These are phyloP conservation scores for Siderastrea radians DNA, from an alignment of 92 coral and sea anemone species.

Conservation along the genomic window DNA sequence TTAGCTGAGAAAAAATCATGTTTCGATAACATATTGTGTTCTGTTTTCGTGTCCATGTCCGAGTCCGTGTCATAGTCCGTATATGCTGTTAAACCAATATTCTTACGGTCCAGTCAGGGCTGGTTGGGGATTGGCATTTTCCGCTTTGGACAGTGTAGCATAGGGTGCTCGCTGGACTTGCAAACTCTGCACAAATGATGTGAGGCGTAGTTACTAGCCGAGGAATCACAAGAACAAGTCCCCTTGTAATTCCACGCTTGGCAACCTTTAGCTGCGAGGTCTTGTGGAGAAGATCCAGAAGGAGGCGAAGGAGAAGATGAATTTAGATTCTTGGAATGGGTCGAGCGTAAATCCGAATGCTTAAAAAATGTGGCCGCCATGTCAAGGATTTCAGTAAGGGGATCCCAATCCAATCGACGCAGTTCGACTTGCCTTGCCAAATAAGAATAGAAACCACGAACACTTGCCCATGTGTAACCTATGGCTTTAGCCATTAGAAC, in stretches of 20 bases:
- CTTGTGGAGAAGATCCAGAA: neutral
- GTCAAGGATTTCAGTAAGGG: neutral
- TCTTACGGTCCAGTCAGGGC: slow-evolving; percentile 18
- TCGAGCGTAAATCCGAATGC: too few relatives aligned
- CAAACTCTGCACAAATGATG: slow-evolving; percentile 33
- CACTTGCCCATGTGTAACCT: slow-evolving; percentile 33
- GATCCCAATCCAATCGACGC: slow-evolving; percentile 13
- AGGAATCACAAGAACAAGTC: slow-evolving; percentile 17
- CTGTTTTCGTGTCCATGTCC: slow-evolving; percentile 24
- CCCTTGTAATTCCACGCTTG: slow-evolving; percentile 7
- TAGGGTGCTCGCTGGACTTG: slow-evolving; percentile 31
- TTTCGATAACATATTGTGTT: slow-evolving; percentile 10
- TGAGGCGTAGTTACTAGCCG: slow-evolving; percentile 4
- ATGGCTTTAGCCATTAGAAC: slow-evolving; percentile 10
- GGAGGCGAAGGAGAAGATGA: too few relatives aligned
- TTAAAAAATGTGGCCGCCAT: too few relatives aligned
- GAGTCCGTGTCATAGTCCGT: slow-evolving; percentile 20
- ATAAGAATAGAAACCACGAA: slow-evolving; percentile 12
- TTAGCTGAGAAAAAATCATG: slow-evolving; percentile 3
- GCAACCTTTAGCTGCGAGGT: slow-evolving; percentile 16
- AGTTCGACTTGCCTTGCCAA: slow-evolving; percentile 43
- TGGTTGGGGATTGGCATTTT: slow-evolving; percentile 13
- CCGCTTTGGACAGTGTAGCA: slow-evolving; percentile 47
- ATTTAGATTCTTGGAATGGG: neutral
- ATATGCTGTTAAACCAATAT: neutral